These are phyloP conservation scores for Steatocranus sp. DNA, from an alignment of 2,797 vertebrate genomes.

Conservation along the genomic window DNA sequence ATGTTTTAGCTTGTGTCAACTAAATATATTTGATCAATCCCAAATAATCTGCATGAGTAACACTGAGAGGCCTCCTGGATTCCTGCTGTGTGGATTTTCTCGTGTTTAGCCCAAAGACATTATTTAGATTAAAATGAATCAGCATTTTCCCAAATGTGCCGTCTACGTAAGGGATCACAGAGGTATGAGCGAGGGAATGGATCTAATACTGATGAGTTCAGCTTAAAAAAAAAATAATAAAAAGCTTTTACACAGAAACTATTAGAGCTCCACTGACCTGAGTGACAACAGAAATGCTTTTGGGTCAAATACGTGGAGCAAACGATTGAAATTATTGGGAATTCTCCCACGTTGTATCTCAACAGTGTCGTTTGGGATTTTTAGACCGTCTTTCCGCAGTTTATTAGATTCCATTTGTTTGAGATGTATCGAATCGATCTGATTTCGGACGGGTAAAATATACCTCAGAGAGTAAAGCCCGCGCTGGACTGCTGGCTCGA, in stretches of 20 bases:
- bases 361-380: not conserved
- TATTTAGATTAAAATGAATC: slow-evolving; percentile 12
- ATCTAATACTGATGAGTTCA: not conserved
- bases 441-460: not conserved
- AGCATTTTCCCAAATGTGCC: not conserved
- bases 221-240: not conserved
- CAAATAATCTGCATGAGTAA: not conserved
- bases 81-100: not conserved
- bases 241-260: not conserved
- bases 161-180: not conserved
- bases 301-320: not conserved
- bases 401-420: not conserved
- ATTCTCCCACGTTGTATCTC: not conserved
- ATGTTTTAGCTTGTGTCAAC: not conserved
- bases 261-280: not conserved
- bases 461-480: slow-evolving; percentile 88
- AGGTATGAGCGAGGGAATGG: not conserved
- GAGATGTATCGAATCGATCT: not conserved
- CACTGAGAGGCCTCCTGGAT: not conserved
- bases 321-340: not conserved
- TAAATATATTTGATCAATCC: not conserved
- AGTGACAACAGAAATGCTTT: not conserved
- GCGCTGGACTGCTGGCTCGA: slow-evolving; percentile 77
- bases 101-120: not conserved
- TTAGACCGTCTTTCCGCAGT: not conserved